Percentiles rank a stretch among this genome's conserved stretches.
Evolutionary conservation across 2,888 invertebrate species (phyloP).

Genomic region (Tachina grossa): DNA sequence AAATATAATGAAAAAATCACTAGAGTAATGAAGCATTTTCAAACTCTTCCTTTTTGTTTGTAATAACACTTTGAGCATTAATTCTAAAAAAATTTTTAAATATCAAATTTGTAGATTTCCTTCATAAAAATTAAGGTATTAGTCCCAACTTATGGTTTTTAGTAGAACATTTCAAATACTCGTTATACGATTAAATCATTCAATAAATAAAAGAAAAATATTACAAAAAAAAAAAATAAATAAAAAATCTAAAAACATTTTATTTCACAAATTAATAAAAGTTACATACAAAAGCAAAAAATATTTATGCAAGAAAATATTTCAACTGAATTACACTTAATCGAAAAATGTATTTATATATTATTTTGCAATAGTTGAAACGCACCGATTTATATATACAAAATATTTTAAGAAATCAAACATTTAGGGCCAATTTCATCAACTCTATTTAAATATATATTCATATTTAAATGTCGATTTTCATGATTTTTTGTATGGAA

Average conservation of each 20-base stretch:
- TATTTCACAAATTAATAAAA: background rate
- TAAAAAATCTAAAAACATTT: background rate
- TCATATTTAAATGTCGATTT: too few relatives aligned
- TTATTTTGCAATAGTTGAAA: slow-evolving; percentile 60
- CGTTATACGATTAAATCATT: slow-evolving; percentile 15
- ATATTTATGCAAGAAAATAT: slow-evolving; percentile 6
- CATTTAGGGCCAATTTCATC: too few relatives aligned
- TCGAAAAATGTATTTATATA: slow-evolving; percentile 10
- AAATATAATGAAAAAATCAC: background rate
- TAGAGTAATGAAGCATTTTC: background rate
- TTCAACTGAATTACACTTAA: background rate
- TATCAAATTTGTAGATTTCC: slow-evolving; percentile 18
- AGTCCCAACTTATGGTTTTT: slow-evolving; percentile 4
- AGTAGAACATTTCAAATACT: slow-evolving; percentile 16
- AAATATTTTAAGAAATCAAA: slow-evolving; percentile 2
- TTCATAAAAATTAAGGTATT: background rate
- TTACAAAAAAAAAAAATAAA: background rate
- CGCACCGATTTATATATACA: slow-evolving; percentile 32
- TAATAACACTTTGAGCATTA: background rate
- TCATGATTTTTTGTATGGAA: too few relatives aligned
- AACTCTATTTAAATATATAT: too few relatives aligned
- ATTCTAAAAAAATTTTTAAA: background rate
- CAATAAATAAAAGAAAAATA: background rate
- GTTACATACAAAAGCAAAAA: background rate
- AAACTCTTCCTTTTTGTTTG: background rate